Base-by-base conservation (phyloP, 1,140 invertebrate species). In the Megathymus violae region DNA sequence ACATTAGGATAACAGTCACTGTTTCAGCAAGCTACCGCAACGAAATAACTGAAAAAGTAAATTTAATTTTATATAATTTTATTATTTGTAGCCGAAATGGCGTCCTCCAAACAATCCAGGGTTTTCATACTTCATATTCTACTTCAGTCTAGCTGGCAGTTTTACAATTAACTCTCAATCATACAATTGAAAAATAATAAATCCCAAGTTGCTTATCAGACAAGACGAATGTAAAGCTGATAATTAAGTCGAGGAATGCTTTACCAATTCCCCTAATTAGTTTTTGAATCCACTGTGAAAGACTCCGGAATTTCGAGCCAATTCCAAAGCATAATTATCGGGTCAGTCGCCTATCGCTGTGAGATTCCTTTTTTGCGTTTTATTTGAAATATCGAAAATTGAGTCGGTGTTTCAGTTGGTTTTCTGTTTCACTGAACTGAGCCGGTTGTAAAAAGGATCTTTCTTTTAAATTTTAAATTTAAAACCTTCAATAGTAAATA, bases 181-280 rank as follows among this genome's bases (percentile, higher is more conserved):
- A n/a, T n/a, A n/a, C n/a, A 31, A 4, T 31, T 7, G 27, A 31
- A 31, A 31, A 58, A 44, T 25, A 15, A 44, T 19, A 44, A 56
- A 46, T 9, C 22, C 14, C 15, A 46, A 27, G 9, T 22, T 22
- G 25, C 25, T 43, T 44, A 58, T 58, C 41, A 44, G 51, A n/a
- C n/a, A n/a, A 54, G 13, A 46, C 43, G 10, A 61, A 69, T 64
- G 61, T 66, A 7, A 51, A 65, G 62, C 46, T 60, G 59, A 68
- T 78, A 82, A 84, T 83, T 81, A 77, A 86, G 77, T 83, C 74
- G 61, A 51, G 56, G 61, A 65, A 62, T 71, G 74, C 69, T 77
- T 75, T 72, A 52, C 51, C 71, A 74, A 81, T 76, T 75, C 68
- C 60, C 70, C 74, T 84, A 84, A 86, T 84, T 84, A 86, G 84